Evolutionary conservation across 2,888 invertebrate species (phyloP).

Genomic region (Andrena chrysosceles): DNA sequence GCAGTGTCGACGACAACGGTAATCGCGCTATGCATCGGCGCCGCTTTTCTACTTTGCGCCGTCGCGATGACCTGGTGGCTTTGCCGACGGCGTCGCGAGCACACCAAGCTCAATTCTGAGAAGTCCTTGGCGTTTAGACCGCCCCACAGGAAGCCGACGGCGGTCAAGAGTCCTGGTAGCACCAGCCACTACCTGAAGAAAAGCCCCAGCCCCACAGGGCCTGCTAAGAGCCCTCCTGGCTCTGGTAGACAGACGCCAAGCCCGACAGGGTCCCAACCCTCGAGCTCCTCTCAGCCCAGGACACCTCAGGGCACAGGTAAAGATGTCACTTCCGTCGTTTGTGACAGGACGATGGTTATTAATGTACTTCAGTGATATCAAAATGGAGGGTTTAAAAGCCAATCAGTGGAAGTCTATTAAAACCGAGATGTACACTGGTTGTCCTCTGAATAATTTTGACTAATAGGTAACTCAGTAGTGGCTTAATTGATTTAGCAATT

Average conservation of each 20-base stretch:
- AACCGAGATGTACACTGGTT: too few species aligned
- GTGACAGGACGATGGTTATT: neutral
- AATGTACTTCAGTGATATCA: neutral
- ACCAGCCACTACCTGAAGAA: conserved; percentile 95
- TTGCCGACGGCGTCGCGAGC: conserved; percentile 87
- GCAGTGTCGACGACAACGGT: conserved; percentile 87
- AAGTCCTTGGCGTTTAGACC: conserved; percentile 89
- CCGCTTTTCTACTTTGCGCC: conserved; percentile 87
- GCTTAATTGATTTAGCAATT: too few species aligned
- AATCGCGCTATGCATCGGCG: conserved; percentile 88
- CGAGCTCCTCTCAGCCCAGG: conserved; percentile 74
- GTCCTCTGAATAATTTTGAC: too few species aligned
- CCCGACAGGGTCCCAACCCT: conserved; percentile 79
- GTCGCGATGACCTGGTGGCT: conserved; percentile 89
- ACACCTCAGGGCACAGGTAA: conserved; percentile 76
- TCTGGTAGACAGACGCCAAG: conserved; percentile 84
- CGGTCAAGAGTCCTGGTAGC: conserved; percentile 94
- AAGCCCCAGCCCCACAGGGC: conserved; percentile 94
- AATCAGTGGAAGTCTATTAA: too few species aligned
- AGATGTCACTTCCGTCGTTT: neutral
- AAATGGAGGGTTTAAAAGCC: too few species aligned
- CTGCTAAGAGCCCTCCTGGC: conserved; percentile 87
- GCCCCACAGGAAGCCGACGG: conserved; percentile 90
- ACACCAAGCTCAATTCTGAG: conserved; percentile 86
- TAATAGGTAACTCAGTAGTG: too few species aligned